Conservation (phyloP, 1,140 invertebrate genomes). For the Piezodorus guildinii region DNA sequence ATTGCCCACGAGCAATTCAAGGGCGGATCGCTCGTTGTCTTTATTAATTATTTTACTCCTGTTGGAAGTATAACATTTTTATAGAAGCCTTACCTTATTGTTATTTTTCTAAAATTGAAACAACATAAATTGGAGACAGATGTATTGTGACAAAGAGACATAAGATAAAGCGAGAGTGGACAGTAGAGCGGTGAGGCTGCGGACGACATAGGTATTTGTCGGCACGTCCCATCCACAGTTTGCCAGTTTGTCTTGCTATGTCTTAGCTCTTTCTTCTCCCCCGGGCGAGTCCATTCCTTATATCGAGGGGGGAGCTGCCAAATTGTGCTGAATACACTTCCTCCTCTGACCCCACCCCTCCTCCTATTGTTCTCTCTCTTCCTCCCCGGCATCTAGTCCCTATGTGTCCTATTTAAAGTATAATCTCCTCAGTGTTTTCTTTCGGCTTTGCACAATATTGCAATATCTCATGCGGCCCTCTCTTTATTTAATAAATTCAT, state of each 20-base stretch:
- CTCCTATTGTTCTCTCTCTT: neutral
- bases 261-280: neutral
- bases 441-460: no score
- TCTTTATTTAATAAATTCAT: no score
- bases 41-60: no score
- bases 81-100: no score
- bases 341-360: neutral
- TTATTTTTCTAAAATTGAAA: no score
- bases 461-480: no score
- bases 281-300: constrained; percentile 22
- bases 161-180: neutral
- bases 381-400: neutral
- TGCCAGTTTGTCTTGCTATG: constrained; percentile 25
- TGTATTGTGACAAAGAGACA: neutral
- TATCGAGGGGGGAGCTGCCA: constrained; percentile 24
- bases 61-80: no score
- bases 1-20: no score
- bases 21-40: no score
- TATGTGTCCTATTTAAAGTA: neutral
- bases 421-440: neutral
- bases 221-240: constrained; percentile 24
- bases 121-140: no score
- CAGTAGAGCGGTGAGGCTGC: neutral
- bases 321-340: constrained; percentile 27
- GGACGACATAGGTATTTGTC: constrained; percentile 15